These are phyloP conservation scores for Manacus vitellinus DNA, from an alignment of 2,113 vertebrate species.

Conservation along the genomic window DNA sequence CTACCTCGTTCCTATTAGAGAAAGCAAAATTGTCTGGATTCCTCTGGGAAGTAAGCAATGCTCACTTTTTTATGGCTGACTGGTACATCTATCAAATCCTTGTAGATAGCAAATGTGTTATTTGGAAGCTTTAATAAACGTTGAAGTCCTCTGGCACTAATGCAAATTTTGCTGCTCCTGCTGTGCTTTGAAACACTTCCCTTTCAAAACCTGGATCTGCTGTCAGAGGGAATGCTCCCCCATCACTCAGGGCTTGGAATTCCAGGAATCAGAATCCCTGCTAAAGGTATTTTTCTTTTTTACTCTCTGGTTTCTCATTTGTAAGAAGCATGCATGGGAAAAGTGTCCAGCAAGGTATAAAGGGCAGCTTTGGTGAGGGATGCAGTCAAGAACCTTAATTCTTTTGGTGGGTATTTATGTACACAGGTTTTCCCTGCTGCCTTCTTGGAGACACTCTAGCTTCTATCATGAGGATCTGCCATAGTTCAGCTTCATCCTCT, in stretches of 20 bases:
- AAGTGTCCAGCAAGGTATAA: neutral
- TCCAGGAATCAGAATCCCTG: neutral
- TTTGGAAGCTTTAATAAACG: conserved; percentile 67
- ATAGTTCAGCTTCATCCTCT: neutral
- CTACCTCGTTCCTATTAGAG: conserved; percentile 60
- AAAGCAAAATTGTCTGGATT: conserved; percentile 66
- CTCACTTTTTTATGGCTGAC: conserved; percentile 56
- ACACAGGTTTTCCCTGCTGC: neutral
- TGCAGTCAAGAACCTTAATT: neutral
- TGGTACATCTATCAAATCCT: conserved; percentile 57
- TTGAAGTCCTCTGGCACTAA: conserved; percentile 31
- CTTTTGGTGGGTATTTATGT: neutral
- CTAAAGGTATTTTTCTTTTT: neutral
- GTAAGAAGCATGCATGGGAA: accelerated
- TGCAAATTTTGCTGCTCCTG: conserved; percentile 2
- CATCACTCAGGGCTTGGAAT: neutral
- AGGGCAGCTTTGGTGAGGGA: neutral
- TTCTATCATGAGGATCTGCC: neutral
- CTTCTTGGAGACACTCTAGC: neutral
- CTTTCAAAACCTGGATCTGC: neutral
- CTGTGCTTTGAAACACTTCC: neutral
- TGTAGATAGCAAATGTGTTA: conserved; percentile 50
- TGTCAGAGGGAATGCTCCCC: neutral
- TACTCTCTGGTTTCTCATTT: neutral
- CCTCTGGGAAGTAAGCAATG: conserved; percentile 58